Base-by-base conservation (phyloP, 2,797 vertebrate genomes). In the Spinibarbus caldwelli region DNA sequence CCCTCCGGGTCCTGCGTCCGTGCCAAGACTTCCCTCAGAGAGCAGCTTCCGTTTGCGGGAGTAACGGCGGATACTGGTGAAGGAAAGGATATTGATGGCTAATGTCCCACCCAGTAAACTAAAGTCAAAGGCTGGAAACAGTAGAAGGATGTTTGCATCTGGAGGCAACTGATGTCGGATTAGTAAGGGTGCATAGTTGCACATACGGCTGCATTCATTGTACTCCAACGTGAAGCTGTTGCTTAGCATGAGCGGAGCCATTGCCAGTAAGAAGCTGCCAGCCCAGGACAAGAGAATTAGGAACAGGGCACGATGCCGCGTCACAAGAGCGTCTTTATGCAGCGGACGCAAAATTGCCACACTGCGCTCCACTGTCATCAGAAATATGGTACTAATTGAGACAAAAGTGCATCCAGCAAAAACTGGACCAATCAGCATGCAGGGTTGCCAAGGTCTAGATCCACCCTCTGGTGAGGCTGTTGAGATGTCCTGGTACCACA, bases 301-400 rank as follows among this genome's bases (percentile, higher is more conserved):
- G 45, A 94, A 86, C 81, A 94, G 89, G 2, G 92, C 95, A 52
- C 95, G 91, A 14, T 91, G 93, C 1, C 92, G 92, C 1, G 96
- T 96, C 88, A 97, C 95, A 86, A 96, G 80, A 15, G 91, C 49
- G 29, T 95, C 95, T 87, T 96, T 96, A 89, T 96, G 96, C 66
- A 97, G 92, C 0, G 96, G 96, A 87, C 94, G 83, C 70, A 96
- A 86, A 82, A 97, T 96, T 36, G 96, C 96, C 66, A 97, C 91
- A 8, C 95, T 94, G 59, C 96, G 94, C 90, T 97, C 96, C 75
- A 96, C 79, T 0, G 96, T 96, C 93, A 97, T 94, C 86, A 97
- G 92, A 89, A 96, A 97, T 64, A 97, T 96, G 85, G 96, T 97
- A 89, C 92, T 96, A 87, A 97, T 96, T 62, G 96, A 96, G 64